phyloP scores from a whole-genome alignment of 2,888 invertebrate species.

The Cryptocheilus praepositus region DNA sequence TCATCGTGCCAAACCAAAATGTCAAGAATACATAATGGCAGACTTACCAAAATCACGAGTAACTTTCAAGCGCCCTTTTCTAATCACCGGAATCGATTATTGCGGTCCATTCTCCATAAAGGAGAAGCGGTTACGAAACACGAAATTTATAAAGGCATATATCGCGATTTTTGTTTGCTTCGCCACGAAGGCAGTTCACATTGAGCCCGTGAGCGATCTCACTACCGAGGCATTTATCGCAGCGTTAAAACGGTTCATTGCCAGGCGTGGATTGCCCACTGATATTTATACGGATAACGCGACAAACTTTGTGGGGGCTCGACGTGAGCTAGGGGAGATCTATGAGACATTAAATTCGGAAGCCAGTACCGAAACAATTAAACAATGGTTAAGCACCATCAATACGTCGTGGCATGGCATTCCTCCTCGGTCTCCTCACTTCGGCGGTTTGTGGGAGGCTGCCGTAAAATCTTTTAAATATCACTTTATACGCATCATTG shows the following conservation, averaged over 20 bases:
- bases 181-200: background rate
- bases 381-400: background rate
- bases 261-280: background rate
- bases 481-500: constrained; percentile 49
- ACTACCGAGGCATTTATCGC: background rate
- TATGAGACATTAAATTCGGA: background rate
- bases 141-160: constrained; percentile 21
- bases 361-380: background rate
- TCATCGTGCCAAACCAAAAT: background rate
- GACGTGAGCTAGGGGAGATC: background rate
- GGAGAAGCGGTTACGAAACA: constrained; percentile 31
- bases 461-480: constrained; percentile 57
- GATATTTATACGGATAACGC: constrained; percentile 2
- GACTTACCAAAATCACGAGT: constrained; percentile 51
- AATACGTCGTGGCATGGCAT: constrained; percentile 51
- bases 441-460: constrained; percentile 44
- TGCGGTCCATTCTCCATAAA: constrained; percentile 50
- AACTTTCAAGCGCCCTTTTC: background rate
- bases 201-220: constrained; percentile 6
- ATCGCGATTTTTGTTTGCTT: constrained; percentile 53
- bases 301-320: constrained; percentile 14
- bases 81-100: constrained; percentile 39
- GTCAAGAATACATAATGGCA: constrained; percentile 47
- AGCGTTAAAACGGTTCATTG: constrained; percentile 6
- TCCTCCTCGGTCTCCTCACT: constrained; percentile 46